Evolutionary conservation across 2,113 vertebrate genomes (phyloP), one percentile per base, ranked within the genome.

Genomic region (Gopherus flavomarginatus): DNA sequence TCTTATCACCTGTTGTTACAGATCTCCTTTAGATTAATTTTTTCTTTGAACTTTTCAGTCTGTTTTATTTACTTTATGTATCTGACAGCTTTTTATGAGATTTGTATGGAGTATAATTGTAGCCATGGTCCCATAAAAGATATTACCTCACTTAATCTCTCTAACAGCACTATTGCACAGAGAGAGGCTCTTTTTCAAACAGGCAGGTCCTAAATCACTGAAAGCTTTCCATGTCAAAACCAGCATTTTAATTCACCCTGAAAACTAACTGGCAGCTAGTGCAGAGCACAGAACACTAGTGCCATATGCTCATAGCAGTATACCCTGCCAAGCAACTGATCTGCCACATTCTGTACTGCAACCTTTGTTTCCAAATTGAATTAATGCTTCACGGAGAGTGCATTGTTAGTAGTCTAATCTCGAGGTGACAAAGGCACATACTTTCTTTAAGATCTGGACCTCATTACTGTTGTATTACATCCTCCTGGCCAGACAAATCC

Each of bases 131-230:
- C 19, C 11, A 38, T n/a, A 19, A 31, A 69, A n/a, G 16, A 72
- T 21, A 72, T 21, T 72, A 38, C 35, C 65, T 69, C 35, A 65
- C 29, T 17, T 35, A 31, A 35, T 38, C 65, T n/a, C 29, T 69
- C 17, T n/a, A n/a, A n/a, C 8, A 72, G n/a, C 65, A 38, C 8
- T 38, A 72, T 72, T 72, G 35, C 8, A 38, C 19, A 11, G 35
- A n/a, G 35, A 69, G 8, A 22, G n/a, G 89, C 90, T 85, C 94
- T 88, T 92, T 95, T 86, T 94, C 86, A 53, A 1, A 38, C 90
- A 87, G 95, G 96, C 97, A 96, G 95, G 94, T 95, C 87, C 62
- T 5, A n/a, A 79, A 81, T 9, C 24, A 27, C 89, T 89, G 59
- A 81, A 94, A 87, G 90, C 91, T 85, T 96, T 87, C 81, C 1